These are phyloP conservation scores for Phyllotis vaccarum DNA, from an alignment of 2,797 vertebrate species.

Conservation along the genomic window DNA sequence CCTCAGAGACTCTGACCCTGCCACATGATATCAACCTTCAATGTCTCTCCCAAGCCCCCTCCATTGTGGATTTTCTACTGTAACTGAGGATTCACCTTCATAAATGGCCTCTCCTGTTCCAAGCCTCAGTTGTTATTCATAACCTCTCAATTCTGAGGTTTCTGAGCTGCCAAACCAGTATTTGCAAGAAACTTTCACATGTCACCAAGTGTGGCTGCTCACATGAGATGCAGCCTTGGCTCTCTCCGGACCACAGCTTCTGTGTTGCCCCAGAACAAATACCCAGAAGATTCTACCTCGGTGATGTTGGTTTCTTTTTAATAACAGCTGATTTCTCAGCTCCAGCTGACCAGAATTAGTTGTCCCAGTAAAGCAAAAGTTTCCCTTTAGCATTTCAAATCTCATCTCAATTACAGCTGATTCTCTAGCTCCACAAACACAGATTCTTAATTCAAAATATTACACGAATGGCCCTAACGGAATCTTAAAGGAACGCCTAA, in stretches of 20 bases:
- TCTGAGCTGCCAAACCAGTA: background rate
- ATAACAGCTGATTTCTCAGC: background rate
- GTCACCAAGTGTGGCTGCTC: rapidly evolving
- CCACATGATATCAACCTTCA: background rate
- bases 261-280: background rate
- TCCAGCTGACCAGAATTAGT: background rate
- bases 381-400: background rate
- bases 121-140: background rate
- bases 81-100: background rate
- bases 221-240: background rate
- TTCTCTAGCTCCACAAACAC: background rate
- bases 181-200: background rate
- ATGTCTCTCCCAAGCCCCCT: background rate
- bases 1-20: background rate
- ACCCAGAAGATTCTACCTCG: background rate
- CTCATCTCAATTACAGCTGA: background rate
- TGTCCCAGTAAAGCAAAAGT: background rate
- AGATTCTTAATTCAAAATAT: background rate
- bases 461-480: background rate
- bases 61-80: background rate
- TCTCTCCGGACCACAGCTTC: background rate
- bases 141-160: background rate
- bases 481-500: background rate
- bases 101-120: background rate
- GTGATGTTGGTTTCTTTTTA: background rate